Evolutionary conservation across 2,888 invertebrate species (phyloP), one percentile per base, ranked within the genome.

Genomic region (Lamellibrachia satsuma): DNA sequence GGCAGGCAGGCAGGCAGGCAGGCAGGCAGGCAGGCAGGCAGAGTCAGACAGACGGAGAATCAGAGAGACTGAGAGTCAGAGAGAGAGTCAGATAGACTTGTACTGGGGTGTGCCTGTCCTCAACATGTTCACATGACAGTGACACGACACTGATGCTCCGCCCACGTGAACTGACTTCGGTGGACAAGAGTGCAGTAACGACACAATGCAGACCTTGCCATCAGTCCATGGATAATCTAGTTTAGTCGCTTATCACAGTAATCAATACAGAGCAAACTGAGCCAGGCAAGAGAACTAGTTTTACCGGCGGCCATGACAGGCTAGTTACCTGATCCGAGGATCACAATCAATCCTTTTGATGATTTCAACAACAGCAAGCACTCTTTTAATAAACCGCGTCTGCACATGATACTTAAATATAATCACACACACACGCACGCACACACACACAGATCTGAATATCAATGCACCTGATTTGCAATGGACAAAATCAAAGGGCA

Each of bases 161-260:
- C 15, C 75, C 8, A 11, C 15, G 75, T 75, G 75, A 75, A 75
- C 75, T 75, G 75, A 75, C n/a, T n/a, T 75, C 75, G 22, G 75
- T 75, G 75, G 22, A 55, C 91, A n/a, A 90, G 92, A 27, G 93
- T 95, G 55, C 55, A 75, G 22, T 15, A 60, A 60, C 75, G n/a
- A 11, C 22, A 55, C n/a, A 75, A n/a, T n/a, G 75, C 75, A n/a
- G 75, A 15, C 22, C 75, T 75, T 2, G 75, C 75, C n/a, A n/a
- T 75, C 75, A 75, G 75, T 75, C 22, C 15, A n/a, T 75, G 75
- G 75, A 3, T 75, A 75, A 75, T 75, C 75, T 75, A 75, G 75
- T 75, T 75, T 75, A 75, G 22, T 75, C 75, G 75, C 75, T 75
- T 75, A 75, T 75, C 75, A 75, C 75, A 22, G 75, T 75, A 75